Conservation (phyloP, 2,888 invertebrate genomes). For the Sepioteuthis lessoniana region DNA sequence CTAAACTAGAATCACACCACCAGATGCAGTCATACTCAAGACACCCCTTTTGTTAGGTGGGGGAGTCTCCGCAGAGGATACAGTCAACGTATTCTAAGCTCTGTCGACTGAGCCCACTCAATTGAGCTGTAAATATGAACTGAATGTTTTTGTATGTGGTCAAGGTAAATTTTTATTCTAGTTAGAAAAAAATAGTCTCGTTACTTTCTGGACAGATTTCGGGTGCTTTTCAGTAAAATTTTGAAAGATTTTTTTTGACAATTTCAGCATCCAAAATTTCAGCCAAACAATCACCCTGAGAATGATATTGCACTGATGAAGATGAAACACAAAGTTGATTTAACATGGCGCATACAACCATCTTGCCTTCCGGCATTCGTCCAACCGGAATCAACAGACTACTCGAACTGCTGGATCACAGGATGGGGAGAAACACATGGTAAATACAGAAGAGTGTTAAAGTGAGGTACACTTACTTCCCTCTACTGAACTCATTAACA, state of each 20-base stretch:
- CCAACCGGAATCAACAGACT: not conserved
- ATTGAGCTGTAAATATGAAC: too few species aligned
- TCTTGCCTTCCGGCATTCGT: not conserved
- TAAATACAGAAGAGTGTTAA: not conserved
- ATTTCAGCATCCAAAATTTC: not conserved
- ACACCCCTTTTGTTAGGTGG: too few species aligned
- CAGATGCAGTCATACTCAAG: too few species aligned
- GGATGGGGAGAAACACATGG: slow-evolving; percentile 41
- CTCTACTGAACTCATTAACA: not conserved
- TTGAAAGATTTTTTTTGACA: not conserved
- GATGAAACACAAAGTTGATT: not conserved
- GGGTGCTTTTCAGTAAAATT: too few species aligned
- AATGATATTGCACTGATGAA: slow-evolving; percentile 37
- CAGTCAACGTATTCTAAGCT: too few species aligned
- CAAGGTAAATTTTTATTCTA: too few species aligned
- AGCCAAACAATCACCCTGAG: not conserved
- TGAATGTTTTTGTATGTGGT: too few species aligned
- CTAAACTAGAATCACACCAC: too few species aligned
- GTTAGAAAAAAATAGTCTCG: too few species aligned
- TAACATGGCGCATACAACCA: not conserved
- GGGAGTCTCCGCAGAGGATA: too few species aligned
- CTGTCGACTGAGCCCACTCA: too few species aligned
- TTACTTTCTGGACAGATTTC: too few species aligned
- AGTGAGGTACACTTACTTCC: slow-evolving; percentile 17
- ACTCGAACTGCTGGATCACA: slow-evolving; percentile 36